These are phyloP conservation scores for Rhineura floridana DNA, from an alignment of 2,113 vertebrate genomes.

Conservation along the genomic window DNA sequence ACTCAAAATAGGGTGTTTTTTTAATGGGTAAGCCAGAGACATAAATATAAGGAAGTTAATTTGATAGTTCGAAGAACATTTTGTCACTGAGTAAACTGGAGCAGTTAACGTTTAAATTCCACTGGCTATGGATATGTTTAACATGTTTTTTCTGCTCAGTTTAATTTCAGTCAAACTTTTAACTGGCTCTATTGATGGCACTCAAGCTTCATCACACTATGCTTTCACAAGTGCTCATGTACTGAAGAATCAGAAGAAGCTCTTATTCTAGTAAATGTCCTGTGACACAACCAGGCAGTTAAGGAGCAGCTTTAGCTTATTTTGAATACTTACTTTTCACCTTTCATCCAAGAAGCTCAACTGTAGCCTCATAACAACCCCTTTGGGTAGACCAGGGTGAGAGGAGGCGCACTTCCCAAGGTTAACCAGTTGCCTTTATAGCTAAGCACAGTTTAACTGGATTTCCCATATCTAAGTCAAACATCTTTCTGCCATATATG, in stretches of 20 bases:
- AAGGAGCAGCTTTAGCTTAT: neutral
- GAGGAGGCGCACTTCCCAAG: neutral
- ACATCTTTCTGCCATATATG: neutral
- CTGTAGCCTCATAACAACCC: neutral
- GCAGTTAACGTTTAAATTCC: neutral
- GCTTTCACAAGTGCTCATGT: neutral
- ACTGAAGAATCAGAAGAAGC: neutral
- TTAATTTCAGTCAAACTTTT: neutral
- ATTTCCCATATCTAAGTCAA: neutral
- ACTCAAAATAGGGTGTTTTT: neutral
- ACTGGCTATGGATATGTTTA: neutral
- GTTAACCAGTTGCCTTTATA: neutral
- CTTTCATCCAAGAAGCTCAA: neutral
- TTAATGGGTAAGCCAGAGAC: neutral
- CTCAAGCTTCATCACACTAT: neutral
- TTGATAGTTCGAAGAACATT: neutral
- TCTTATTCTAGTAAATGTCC: neutral
- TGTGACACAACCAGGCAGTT: neutral
- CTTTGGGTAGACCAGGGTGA: neutral
- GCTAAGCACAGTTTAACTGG: neutral
- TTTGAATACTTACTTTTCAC: neutral
- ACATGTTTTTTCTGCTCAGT: conserved; percentile 4
- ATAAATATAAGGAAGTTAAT: neutral
- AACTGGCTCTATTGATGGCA: neutral
- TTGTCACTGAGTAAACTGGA: neutral